phyloP scores from a whole-genome alignment of 2,797 vertebrate genomes.

The Ispidina lecontei region DNA sequence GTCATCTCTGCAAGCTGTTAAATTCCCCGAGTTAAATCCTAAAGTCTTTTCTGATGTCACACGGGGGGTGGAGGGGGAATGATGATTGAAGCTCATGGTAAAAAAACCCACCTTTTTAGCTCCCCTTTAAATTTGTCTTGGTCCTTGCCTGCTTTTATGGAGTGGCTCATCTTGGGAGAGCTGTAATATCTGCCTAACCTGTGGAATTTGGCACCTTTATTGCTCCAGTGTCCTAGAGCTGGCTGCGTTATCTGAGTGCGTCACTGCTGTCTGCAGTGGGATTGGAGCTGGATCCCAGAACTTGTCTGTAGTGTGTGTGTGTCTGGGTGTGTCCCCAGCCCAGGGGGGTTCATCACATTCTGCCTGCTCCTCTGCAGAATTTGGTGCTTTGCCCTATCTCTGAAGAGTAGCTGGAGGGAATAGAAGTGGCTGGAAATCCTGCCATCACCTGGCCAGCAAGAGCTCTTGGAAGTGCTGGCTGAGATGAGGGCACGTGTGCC shows the following conservation, averaged over 20 bases:
- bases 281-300: not conserved
- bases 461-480: not conserved
- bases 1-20: slow-evolving; percentile 46
- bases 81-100: not conserved
- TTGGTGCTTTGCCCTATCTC: not conserved
- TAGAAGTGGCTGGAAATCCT: not conserved
- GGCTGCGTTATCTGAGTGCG: fast-evolving
- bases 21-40: not conserved
- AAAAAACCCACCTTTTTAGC: not conserved
- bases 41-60: slow-evolving; percentile 32
- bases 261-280: not conserved
- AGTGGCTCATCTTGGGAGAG: not conserved
- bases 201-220: not conserved
- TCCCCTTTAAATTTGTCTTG: not conserved
- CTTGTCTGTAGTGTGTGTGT: fast-evolving
- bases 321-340: not conserved
- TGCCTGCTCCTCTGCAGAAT: not conserved
- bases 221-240: not conserved
- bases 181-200: not conserved
- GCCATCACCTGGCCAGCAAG: not conserved
- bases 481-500: not conserved
- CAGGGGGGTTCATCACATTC: fast-evolving
- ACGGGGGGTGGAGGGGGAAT: not conserved
- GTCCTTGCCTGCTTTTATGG: not conserved
- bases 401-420: not conserved